Base-by-base conservation (phyloP, 1,140 invertebrate species). In the Dendroctonus valens region DNA sequence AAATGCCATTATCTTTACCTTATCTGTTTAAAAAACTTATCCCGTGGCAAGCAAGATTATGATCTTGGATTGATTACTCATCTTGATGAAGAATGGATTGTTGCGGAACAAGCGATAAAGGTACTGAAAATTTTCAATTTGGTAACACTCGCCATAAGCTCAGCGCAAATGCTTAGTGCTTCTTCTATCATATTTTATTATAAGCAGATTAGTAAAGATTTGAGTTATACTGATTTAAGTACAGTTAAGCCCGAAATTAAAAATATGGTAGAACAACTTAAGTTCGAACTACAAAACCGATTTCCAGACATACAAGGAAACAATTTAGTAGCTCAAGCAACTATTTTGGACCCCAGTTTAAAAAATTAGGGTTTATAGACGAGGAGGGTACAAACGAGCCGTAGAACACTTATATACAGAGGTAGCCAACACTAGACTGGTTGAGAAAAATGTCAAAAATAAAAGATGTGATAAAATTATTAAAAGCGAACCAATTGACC, bases 311-410 rank as follows among this genome's bases (percentile, higher is more conserved):
- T 46, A 11, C 9, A 46, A 46, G 12, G 4, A 11, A 46, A 46
- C 12, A 1, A 46, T 12, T 46, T 46, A 4, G 4, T 77, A 61
- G 74, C 77, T 72, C 67, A 73, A 59, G 69, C 70, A 11, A 80
- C 75, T 5, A 72, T 80, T 54, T 69, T 80, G 51, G 79, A 79
- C 74, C 77, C 77, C 8, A 9, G 44, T 46, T 46, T 46, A 46
- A 46, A 46, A 26, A 26, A 3, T 26, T 26, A 2, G 26, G 26
- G 3, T 26, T 26, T 26, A 26, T 26, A 1, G 26, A 26, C 26
- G 26, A 26, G 26, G 26, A 26, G 3, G 26, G 3, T 26, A 26
- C 26, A 26, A 26, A 26, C 26, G 26, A 26, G 26, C 26, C 1
- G 26, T 26, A 26, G 26, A 26, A 26, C 1, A 26, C 26, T 26